Conservation (phyloP, 1,140 invertebrate genomes). For the Drosophila albomicans region DNA sequence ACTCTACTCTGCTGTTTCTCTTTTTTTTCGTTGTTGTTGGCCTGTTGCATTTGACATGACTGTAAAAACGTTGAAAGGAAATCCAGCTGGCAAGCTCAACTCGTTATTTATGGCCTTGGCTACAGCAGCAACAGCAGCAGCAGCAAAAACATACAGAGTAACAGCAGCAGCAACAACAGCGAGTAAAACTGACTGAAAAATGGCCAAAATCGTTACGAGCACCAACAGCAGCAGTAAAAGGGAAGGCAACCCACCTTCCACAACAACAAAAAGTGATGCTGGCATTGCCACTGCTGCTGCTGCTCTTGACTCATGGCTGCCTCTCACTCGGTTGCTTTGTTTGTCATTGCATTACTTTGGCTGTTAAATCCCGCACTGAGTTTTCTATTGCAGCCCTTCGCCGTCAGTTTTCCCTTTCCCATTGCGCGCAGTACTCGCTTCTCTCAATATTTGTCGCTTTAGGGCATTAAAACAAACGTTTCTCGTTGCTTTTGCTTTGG, state of each 20-base stretch:
- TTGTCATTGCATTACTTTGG: conserved; percentile 82
- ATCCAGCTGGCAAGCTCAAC: conserved; percentile 68
- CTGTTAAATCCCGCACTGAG: conserved; percentile 71
- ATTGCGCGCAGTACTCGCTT: conserved; percentile 7
- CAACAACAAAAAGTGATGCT: conserved; percentile 11
- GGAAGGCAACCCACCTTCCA: conserved; percentile 3
- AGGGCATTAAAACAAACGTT: conserved; percentile 82
- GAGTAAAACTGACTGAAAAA: conserved; percentile 50
- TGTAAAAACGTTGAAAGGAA: conserved; percentile 59
- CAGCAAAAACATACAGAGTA: conserved; percentile 16
- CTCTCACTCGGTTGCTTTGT: conserved; percentile 64
- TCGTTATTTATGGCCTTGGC: conserved; percentile 74
- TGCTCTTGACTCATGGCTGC: conserved; percentile 46
- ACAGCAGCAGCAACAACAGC: conserved; percentile 15
- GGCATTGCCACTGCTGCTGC: conserved; percentile 4
- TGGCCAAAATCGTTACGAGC: conserved; percentile 52
- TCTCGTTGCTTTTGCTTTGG: conserved; percentile 64
- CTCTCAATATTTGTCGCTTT: conserved; percentile 82
- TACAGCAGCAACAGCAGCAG: conserved; percentile 1
- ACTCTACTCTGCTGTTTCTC: conserved; percentile 21
- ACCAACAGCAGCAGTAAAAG: conserved; percentile 29
- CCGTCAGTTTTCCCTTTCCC: neutral
- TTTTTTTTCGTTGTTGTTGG: conserved; percentile 27
- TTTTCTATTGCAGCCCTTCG: conserved; percentile 55
- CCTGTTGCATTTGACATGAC: conserved; percentile 78